Conservation (phyloP, 2,888 invertebrate species). For the Athalia cordata region DNA sequence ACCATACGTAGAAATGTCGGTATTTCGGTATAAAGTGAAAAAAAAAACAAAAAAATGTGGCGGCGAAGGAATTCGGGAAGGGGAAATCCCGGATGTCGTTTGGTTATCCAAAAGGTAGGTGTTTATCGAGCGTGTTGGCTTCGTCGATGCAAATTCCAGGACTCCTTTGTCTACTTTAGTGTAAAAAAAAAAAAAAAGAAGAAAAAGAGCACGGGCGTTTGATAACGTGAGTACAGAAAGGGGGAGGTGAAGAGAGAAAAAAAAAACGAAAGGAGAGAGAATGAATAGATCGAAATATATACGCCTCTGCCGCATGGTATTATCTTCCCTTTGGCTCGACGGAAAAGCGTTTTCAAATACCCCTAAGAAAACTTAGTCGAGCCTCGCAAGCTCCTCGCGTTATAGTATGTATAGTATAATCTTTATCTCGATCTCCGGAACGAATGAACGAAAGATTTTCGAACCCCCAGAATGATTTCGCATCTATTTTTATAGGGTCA, state of each 20-base stretch:
- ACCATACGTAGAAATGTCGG: too few species aligned
- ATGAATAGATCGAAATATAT: slow-evolving; percentile 11
- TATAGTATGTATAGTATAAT: background rate
- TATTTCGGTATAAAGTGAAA: too few species aligned
- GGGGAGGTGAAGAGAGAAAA: background rate
- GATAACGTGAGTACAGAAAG: background rate
- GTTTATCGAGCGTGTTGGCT: slow-evolving; percentile 7
- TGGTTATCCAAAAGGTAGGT: background rate
- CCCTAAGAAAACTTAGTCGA: slow-evolving; percentile 25
- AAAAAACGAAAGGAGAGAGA: background rate
- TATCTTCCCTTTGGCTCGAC: slow-evolving; percentile 19
- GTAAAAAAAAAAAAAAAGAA: background rate
- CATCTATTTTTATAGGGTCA: slow-evolving; percentile 37
- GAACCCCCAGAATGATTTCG: slow-evolving; percentile 19
- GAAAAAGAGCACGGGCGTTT: background rate
- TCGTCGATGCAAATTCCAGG: background rate
- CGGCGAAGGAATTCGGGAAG: too few species aligned
- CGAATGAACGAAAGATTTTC: background rate
- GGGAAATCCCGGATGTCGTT: background rate
- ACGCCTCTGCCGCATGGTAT: background rate
- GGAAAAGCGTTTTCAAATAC: slow-evolving; percentile 33
- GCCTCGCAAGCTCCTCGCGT: background rate
- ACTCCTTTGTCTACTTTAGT: slow-evolving; percentile 2
- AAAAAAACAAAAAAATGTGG: too few species aligned
- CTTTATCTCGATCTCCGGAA: slow-evolving; percentile 20